Evolutionary conservation across 2,113 vertebrate species (phyloP).

Genomic region (Muntiacus reevesi): DNA sequence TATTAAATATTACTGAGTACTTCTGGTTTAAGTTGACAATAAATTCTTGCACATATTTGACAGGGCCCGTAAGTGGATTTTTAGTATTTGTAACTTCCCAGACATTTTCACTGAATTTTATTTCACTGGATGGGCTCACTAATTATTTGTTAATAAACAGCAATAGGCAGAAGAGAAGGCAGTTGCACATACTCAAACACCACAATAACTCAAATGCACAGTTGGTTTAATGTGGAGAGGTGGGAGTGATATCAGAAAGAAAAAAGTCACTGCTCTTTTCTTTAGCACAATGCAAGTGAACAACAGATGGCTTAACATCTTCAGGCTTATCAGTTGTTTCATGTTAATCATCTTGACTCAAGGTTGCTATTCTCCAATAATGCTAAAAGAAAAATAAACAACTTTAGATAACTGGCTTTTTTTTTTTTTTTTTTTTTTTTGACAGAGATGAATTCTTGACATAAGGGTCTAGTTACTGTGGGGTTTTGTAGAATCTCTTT

Average conservation of each 20-base stretch:
- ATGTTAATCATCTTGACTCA: background rate
- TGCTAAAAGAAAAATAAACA: background rate
- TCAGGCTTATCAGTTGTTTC: background rate
- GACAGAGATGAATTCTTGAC: slow-evolving; percentile 28
- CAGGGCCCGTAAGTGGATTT: background rate
- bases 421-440: background rate
- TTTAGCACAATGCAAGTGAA: background rate
- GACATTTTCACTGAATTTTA: background rate
- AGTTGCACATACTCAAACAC: background rate
- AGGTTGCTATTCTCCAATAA: background rate
- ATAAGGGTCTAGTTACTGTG: background rate
- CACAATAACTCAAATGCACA: background rate
- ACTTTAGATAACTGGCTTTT: background rate
- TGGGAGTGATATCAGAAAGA: background rate
- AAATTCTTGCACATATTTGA: background rate
- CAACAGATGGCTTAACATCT: background rate
- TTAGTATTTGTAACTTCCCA: background rate
- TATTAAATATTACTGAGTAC: background rate
- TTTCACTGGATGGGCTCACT: background rate
- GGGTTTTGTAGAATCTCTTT: background rate
- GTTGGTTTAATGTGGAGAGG: background rate
- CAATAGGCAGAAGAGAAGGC: background rate
- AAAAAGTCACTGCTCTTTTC: background rate
- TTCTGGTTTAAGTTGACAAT: background rate
- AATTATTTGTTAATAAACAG: background rate